phyloP scores from a whole-genome alignment of 2,888 invertebrate species.

The Nomada flava region DNA sequence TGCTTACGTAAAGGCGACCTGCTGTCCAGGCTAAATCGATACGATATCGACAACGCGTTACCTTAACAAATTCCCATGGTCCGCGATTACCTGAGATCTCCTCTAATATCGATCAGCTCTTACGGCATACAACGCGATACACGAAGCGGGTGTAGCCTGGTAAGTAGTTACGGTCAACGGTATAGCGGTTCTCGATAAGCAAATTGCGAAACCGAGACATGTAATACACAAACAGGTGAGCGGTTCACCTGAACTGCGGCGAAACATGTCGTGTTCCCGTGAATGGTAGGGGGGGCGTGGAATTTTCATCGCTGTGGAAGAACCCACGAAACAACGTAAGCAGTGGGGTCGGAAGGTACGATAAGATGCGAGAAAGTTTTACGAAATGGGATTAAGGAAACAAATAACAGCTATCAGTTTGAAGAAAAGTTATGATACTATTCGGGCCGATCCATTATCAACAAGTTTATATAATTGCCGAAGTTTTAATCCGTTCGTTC shows the following conservation, averaged over 20 bases:
- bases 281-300: no score
- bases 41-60: neutral
- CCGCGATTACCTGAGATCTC: slow-evolving; percentile 27
- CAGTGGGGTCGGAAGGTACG: neutral
- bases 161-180: slow-evolving; percentile 33
- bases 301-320: slow-evolving; percentile 4
- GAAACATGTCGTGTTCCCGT: neutral
- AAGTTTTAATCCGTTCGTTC: slow-evolving; percentile 6
- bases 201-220: slow-evolving; percentile 23
- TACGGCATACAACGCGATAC: neutral
- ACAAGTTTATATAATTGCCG: neutral
- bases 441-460: neutral
- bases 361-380: neutral
- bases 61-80: slow-evolving; percentile 31
- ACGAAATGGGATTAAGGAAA: no score
- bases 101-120: slow-evolving; percentile 33
- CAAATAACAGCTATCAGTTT: slow-evolving; percentile 1
- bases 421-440: neutral
- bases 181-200: slow-evolving; percentile 29
- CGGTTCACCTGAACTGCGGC: slow-evolving; percentile 36
- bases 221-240: slow-evolving; percentile 29
- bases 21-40: neutral
- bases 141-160: neutral
- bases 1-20: neutral
- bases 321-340: slow-evolving; percentile 3